These are phyloP conservation scores for Argya squamiceps DNA, from an alignment of 2,797 vertebrate species.

Conservation along the genomic window DNA sequence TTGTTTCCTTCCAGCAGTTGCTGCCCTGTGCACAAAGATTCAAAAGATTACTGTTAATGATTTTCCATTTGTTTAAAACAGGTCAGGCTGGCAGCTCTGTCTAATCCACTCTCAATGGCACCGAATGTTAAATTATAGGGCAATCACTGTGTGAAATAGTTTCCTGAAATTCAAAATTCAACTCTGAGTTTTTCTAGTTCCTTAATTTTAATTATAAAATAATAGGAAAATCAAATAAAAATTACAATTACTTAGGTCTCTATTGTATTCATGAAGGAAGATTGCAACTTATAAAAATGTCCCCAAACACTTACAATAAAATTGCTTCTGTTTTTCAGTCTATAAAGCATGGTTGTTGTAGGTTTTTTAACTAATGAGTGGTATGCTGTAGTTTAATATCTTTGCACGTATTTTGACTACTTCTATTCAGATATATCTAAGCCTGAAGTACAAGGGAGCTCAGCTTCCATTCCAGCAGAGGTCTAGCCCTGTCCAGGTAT, in stretches of 20 bases:
- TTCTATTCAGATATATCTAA: not conserved
- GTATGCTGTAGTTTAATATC: not conserved
- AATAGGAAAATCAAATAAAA: not conserved
- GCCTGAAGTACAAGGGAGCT: not conserved
- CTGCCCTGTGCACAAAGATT: conserved; percentile 51
- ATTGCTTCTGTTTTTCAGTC: not conserved
- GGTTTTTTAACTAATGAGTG: not conserved
- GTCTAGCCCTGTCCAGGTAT: not conserved
- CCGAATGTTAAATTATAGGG: conserved; percentile 52
- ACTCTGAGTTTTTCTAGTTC: not conserved
- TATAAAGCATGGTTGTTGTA: not conserved
- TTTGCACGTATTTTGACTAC: not conserved
- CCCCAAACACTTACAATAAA: not conserved
- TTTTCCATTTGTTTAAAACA: conserved; percentile 74
- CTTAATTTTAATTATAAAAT: not conserved
- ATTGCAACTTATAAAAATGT: not conserved
- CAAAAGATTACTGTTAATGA: conserved; percentile 73
- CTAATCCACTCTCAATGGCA: conserved; percentile 67
- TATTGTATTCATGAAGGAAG: not conserved
- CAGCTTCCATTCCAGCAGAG: not conserved
- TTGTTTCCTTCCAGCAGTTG: conserved; percentile 61
- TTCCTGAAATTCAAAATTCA: conserved; percentile 54
- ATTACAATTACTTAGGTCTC: not conserved
- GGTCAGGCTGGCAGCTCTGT: conserved; percentile 60
- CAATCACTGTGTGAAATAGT: conserved; percentile 24